phyloP scores from a whole-genome alignment of 2,888 invertebrate genomes.

The Lochmaea crataegi region DNA sequence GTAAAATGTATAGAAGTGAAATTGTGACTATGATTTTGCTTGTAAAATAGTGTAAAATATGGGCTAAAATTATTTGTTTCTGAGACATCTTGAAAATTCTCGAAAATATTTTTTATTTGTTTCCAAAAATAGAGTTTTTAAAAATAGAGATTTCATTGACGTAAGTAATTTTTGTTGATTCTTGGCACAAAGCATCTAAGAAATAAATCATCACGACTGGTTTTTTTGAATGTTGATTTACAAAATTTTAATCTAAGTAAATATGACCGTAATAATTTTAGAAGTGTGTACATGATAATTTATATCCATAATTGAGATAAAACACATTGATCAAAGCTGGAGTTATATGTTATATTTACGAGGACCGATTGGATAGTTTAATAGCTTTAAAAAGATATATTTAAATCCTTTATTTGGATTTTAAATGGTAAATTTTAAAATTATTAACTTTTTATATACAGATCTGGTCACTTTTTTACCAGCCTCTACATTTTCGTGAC shows the following conservation, averaged over 20 bases:
- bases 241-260: neutral
- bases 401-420: too few species aligned
- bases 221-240: neutral
- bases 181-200: neutral
- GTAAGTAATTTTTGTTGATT: neutral
- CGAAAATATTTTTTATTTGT: neutral
- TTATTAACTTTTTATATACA: too few species aligned
- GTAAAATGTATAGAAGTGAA: too few species aligned
- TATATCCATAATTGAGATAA: constrained; percentile 6
- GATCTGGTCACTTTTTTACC: too few species aligned
- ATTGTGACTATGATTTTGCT: too few species aligned
- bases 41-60: too few species aligned
- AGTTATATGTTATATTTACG: neutral
- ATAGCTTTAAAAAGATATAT: too few species aligned
- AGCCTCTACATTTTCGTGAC: too few species aligned
- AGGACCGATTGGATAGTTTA: too few species aligned
- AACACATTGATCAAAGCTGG: neutral
- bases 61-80: too few species aligned
- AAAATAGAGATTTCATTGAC: neutral
- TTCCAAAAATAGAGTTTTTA: neutral
- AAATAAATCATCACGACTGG: neutral
- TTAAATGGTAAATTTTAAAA: too few species aligned
- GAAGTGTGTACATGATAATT: neutral
- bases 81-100: too few species aligned
- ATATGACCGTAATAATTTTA: neutral